phyloP scores from a whole-genome alignment of 2,888 invertebrate species.

The Phyto melanocephala region DNA sequence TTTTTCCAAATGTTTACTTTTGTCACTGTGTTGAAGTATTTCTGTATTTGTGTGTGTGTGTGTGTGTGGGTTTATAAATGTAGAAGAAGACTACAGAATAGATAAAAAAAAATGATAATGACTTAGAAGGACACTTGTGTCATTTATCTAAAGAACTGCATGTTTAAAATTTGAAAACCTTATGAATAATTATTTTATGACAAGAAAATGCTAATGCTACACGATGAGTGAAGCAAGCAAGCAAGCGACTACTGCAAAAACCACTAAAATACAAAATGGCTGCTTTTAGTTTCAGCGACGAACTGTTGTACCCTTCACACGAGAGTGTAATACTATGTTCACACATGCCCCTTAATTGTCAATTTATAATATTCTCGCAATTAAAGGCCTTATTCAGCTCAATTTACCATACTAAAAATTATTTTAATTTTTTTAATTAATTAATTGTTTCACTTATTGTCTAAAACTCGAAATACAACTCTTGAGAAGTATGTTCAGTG shows the following conservation, averaged over 20 bases:
- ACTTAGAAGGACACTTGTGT: slow-evolving; percentile 53
- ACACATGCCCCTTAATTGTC: too few species aligned
- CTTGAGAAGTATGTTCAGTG: too few species aligned
- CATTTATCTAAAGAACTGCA: slow-evolving; percentile 40
- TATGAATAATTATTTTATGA: slow-evolving; percentile 61
- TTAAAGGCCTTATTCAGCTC: too few species aligned
- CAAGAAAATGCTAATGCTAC: slow-evolving; percentile 46
- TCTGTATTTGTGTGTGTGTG: slow-evolving; percentile 3
- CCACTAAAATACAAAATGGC: slow-evolving; percentile 7
- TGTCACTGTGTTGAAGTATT: not conserved
- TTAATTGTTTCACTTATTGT: too few species aligned
- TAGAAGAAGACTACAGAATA: not conserved
- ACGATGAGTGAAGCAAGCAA: not conserved
- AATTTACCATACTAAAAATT: too few species aligned
- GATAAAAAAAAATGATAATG: slow-evolving; percentile 17
- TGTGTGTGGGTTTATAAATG: not conserved
- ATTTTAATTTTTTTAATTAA: too few species aligned
- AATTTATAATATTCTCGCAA: too few species aligned
- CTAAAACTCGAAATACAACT: too few species aligned
- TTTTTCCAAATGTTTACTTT: slow-evolving; percentile 26
- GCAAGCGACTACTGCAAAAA: not conserved
- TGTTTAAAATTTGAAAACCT: slow-evolving; percentile 25
- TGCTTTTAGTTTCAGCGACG: not conserved
- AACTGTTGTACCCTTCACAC: too few species aligned
- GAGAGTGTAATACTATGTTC: too few species aligned